Conservation (phyloP, 2,113 vertebrate genomes). For the Ciconia boyciana region DNA sequence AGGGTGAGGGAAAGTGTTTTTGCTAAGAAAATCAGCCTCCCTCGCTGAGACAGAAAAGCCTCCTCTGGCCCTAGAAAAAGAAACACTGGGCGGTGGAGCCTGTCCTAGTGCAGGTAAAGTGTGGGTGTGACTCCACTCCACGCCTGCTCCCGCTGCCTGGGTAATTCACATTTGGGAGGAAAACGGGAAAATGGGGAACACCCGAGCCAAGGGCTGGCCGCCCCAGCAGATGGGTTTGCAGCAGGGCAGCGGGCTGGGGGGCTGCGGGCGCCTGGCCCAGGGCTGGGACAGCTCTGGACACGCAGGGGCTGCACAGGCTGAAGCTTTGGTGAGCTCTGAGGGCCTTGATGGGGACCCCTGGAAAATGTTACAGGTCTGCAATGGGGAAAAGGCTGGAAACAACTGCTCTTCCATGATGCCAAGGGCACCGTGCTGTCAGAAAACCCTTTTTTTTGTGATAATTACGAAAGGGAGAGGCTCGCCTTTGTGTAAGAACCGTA, state of each 20-base stretch:
- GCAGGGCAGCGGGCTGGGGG: background rate
- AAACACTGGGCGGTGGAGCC: background rate
- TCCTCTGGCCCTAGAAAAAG: background rate
- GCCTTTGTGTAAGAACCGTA: accelerated
- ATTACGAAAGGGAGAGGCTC: accelerated
- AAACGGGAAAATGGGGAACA: background rate
- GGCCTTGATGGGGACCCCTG: accelerated
- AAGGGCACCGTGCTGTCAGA: accelerated
- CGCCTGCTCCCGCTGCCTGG: background rate
- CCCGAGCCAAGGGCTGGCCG: background rate
- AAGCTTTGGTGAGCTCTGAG: background rate
- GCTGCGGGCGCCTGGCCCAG: background rate
- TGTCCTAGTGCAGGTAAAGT: background rate
- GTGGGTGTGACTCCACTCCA: background rate
- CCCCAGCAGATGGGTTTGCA: background rate
- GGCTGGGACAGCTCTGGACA: background rate
- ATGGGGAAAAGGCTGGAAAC: background rate
- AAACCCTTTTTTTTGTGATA: accelerated
- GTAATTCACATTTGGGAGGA: background rate
- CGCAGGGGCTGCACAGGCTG: background rate
- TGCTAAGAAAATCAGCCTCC: background rate
- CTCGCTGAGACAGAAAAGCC: background rate
- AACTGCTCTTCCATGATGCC: accelerated
- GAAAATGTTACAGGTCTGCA: background rate
- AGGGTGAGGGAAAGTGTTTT: background rate